Evolutionary conservation across 2,888 invertebrate species (phyloP).

Genomic region (Crepidodera aurea): DNA sequence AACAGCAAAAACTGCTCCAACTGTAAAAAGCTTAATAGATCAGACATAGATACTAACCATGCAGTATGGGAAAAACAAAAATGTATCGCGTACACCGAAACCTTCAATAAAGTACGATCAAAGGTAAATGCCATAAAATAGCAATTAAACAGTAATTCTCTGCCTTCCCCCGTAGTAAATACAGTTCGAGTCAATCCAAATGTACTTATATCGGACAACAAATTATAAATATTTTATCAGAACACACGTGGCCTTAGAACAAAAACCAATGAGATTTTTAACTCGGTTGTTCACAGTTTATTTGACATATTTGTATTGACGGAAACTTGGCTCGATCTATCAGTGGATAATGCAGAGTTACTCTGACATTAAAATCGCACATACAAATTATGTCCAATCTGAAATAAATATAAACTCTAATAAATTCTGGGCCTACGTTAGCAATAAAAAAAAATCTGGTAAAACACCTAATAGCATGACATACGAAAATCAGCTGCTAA

Average conservation of each 20-base stretch:
- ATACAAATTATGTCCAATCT: no score
- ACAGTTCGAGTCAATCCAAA: not conserved
- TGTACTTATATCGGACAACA: not conserved
- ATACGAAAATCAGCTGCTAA: no score
- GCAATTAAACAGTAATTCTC: not conserved
- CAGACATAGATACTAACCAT: not conserved
- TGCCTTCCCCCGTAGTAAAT: not conserved
- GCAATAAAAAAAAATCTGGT: no score
- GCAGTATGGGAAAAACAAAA: not conserved
- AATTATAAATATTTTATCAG: not conserved
- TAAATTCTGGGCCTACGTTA: no score
- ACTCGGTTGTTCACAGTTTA: conserved; percentile 3
- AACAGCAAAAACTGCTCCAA: not conserved
- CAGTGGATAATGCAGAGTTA: conserved; percentile 4
- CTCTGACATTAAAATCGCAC: no score
- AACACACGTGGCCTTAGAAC: not conserved
- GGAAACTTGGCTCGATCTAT: conserved; percentile 15
- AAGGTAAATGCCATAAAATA: no score
- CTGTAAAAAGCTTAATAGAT: not conserved
- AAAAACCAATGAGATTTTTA: not conserved
- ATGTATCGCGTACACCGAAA: not conserved
- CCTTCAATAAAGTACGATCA: no score
- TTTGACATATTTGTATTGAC: conserved; percentile 6
- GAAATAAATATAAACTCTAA: no score
- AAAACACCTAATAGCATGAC: no score